Base-by-base conservation (phyloP, 2,113 vertebrate genomes). In the Petroica traversi region DNA sequence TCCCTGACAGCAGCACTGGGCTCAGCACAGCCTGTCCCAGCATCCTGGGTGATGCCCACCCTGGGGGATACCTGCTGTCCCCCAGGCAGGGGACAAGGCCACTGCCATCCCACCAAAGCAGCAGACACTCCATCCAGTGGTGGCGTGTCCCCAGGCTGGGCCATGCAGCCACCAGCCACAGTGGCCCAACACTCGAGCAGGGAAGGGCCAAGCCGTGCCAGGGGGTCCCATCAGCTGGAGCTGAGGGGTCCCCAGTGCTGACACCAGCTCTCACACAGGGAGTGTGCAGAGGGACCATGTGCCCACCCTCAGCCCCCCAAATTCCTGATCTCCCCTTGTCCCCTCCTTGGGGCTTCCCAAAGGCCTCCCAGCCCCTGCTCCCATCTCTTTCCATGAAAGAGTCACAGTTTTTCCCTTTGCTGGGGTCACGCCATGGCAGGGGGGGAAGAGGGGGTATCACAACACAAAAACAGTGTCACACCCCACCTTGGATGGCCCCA, bases 171-270 rank as follows among this genome's bases (percentile, higher is more conserved):
- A 31, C 74, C 49, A 16, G 55, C 26, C 81, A 52, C 6, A 6
- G 52, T 9, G 48, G 5, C 72, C 34, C 48, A 43, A 20, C 23
- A 1, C 18, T 4, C 0, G 1, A 16, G 66, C 12, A 54, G 36
- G 17, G 40, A 36, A 10, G 29, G 38, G 6, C 40, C 28, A 7
- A 18, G 22, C 6, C 13, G 0, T 6, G 10, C 22, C 1, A 9
- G 59, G 17, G 18, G 22, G 0, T 33, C 59, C 20, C 9, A 0
- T 0, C 28, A 59, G 43, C 54, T 31, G 11, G 31, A 81, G 45
- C 57, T 0, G 0, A 52, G 31, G 36, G 36, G 8, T 33, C 11
- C 43, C 43, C 6, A 2, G 45, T 9, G 24, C 43, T 40, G 64
- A 12, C 36, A 48, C 7, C 4, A 1, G 23, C 38, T 46, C 14